Percentiles rank a stretch among this genome's conserved stretches.
Conservation (phyloP, 2,888 invertebrate species). For the Julus scanicus region DNA sequence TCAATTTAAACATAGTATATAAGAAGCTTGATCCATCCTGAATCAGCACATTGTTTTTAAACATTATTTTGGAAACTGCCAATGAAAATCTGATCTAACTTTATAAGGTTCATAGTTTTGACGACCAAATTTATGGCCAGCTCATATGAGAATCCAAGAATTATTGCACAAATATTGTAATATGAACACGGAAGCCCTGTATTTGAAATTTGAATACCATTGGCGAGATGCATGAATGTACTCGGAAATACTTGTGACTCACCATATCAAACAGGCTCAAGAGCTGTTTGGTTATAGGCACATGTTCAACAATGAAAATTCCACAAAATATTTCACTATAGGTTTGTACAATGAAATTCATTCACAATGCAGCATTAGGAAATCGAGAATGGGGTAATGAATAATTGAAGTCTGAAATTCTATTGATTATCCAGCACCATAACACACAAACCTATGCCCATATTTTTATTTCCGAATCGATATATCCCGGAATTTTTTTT, state of each 20-base stretch:
- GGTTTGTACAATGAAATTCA: not conserved
- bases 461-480: not conserved
- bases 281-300: not conserved
- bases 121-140: too few species aligned
- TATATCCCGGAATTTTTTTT: not conserved
- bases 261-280: not conserved
- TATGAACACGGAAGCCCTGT: not conserved
- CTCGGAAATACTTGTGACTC: not conserved
- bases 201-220: not conserved
- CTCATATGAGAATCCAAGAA: too few species aligned
- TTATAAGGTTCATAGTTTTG: too few species aligned
- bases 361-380: conserved; percentile 4
- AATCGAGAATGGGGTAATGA: conserved; percentile 5
- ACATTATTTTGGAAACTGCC: too few species aligned
- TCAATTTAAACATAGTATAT: too few species aligned
- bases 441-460: not conserved
- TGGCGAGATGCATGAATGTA: not conserved
- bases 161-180: too few species aligned
- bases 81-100: too few species aligned
- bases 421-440: not conserved
- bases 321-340: too few species aligned
- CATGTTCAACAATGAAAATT: not conserved
- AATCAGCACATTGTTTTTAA: too few species aligned
- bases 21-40: too few species aligned
- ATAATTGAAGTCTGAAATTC: not conserved